Percentiles rank a stretch among this genome's conserved stretches.
Evolutionary conservation across 2,113 vertebrate species (phyloP).

Genomic region (Brienomyrus longianalis): DNA sequence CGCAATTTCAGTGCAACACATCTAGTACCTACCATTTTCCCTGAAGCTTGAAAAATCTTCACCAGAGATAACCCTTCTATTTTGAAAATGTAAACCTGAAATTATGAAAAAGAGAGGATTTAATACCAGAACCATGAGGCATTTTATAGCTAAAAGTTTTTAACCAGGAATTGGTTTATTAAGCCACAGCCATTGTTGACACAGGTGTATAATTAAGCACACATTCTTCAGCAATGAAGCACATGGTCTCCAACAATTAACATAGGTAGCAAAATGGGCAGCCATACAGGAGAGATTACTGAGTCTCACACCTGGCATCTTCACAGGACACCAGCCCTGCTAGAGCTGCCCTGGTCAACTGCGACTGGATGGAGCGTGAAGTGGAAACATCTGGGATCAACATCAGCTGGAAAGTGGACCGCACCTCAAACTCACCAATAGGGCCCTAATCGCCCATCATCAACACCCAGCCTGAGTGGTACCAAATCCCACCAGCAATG

Average conservation of each 20-base stretch:
- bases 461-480: neutral
- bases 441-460: neutral
- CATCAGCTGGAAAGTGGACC: neutral
- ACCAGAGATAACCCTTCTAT: slow-evolving; percentile 77
- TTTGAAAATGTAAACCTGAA: slow-evolving; percentile 93
- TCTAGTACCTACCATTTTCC: slow-evolving; percentile 79
- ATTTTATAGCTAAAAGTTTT: neutral
- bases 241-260: neutral
- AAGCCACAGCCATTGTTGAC: neutral
- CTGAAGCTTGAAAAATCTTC: slow-evolving; percentile 88
- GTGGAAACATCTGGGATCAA: neutral
- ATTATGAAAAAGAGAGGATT: slow-evolving; percentile 19
- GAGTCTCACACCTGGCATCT: neutral
- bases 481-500: neutral
- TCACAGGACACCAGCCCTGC: neutral
- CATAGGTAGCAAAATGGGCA: neutral
- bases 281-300: neutral
- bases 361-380: neutral
- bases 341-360: neutral
- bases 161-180: neutral
- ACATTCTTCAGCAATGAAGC: neutral
- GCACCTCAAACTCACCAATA: neutral
- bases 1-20: neutral
- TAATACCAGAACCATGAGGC: neutral
- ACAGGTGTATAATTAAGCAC: neutral